Base-by-base conservation (phyloP, 2,797 vertebrate genomes). In the Anniella stebbinsi region DNA sequence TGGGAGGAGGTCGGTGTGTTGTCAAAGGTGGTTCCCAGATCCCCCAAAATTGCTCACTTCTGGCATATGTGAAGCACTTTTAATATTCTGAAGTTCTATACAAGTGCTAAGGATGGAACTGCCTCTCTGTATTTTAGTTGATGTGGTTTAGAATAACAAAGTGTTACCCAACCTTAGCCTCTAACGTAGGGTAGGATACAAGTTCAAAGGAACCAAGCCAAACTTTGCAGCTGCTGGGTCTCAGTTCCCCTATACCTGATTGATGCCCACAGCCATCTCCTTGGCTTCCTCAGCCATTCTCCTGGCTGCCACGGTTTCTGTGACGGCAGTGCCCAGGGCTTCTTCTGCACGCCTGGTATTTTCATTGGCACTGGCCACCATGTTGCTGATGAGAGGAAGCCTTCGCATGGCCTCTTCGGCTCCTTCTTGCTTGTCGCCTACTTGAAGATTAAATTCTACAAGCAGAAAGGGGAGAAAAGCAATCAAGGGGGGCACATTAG, bases 361-460 rank as follows among this genome's bases (percentile, higher is more conserved):
- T 67, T 91, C 80, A 30, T 94, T 95, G 10, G 98, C 98, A 1
- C 95, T 96, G 83, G 96, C 86, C 57, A 99, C 98, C 94, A 96
- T 98, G 92, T 80, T 95, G 38, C 95, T 98, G 95, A 99, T 98
- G 69, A 87, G 69, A 0, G 97, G 96, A 10, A 99, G 97, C 90
- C 96, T 98, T 13, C 84, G 93, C 95, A 99, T 98, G 89, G 98
- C 98, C 0, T 96, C 97, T n/a, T 98, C 96, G 0, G 98, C 98
- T 92, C 97, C 95, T 38, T 93, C 93, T 95, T 96, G 98, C 91
- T 95, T 97, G 54, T 81, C 86, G 9, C 84, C 96, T 0, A 98
- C 97, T 95, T 98, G 98, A 84, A 97, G 91, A 94, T 98, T 98
- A 67, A 99, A 99, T 60, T 97, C 99, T 99, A 96, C 87, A 93